Evolutionary conservation across 2,113 vertebrate species (phyloP).

Genomic region (Aphyosemion australe): DNA sequence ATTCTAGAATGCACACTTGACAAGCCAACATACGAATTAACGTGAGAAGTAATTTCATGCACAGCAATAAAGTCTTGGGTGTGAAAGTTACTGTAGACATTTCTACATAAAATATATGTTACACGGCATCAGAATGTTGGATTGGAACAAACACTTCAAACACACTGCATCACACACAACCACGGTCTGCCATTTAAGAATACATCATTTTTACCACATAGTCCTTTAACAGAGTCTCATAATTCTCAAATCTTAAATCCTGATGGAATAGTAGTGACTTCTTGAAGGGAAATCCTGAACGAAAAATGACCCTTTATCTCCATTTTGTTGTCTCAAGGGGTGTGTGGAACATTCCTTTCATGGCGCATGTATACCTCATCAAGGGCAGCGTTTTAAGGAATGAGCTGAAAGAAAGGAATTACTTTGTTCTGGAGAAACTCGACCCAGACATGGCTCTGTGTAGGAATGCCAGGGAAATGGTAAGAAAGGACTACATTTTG

Average conservation of each 20-base stretch:
- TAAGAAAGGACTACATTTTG: slow-evolving; percentile 69
- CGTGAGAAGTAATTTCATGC: slow-evolving; percentile 7
- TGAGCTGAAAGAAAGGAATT: slow-evolving; percentile 92
- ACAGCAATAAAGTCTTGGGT: not conserved
- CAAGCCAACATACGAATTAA: not conserved
- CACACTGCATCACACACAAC: slow-evolving; percentile 21
- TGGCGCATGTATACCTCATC: slow-evolving; percentile 94
- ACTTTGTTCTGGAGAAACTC: slow-evolving; percentile 91
- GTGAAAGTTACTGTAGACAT: not conserved
- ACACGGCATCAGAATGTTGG: slow-evolving; percentile 25
- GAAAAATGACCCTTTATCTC: slow-evolving; percentile 28
- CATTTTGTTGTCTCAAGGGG: slow-evolving; percentile 81
- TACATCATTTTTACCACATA: slow-evolving; percentile 1
- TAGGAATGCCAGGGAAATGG: slow-evolving; percentile 92
- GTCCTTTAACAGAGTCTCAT: not conserved
- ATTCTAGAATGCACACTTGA: not conserved
- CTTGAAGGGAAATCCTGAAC: slow-evolving; percentile 7
- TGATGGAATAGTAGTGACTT: not conserved
- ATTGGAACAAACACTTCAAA: slow-evolving; percentile 19
- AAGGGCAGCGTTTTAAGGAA: slow-evolving; percentile 86
- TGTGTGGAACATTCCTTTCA: slow-evolving; percentile 95
- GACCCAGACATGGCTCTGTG: slow-evolving; percentile 97
- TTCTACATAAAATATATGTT: slow-evolving; percentile 30
- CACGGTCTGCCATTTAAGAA: not conserved
- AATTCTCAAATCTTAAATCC: not conserved